phyloP scores from a whole-genome alignment of 2,888 invertebrate genomes.

The Chaitophorus viminalis region DNA sequence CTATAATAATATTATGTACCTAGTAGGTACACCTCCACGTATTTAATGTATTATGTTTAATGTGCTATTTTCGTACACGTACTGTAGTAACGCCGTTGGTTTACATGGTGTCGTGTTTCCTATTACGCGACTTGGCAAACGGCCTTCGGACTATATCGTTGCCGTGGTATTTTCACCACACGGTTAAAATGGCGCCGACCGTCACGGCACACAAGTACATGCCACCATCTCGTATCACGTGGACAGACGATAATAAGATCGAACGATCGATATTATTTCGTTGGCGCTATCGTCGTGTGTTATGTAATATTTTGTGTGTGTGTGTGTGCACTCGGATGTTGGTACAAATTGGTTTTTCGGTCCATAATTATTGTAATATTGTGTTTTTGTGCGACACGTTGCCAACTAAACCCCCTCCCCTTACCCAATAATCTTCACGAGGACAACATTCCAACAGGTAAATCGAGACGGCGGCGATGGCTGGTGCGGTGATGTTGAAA shows the following conservation, averaged over 20 bases:
- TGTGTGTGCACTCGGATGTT: not conserved
- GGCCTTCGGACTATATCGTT: not conserved
- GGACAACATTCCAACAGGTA: conserved; percentile 38
- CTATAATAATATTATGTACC: too few species aligned
- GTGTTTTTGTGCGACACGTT: conserved; percentile 31
- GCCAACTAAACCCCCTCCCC: too few species aligned
- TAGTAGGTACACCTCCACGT: too few species aligned
- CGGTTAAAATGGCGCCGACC: not conserved
- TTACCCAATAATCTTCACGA: not conserved
- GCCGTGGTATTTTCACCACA: not conserved
- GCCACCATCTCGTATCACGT: not conserved
- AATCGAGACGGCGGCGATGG: conserved; percentile 1
- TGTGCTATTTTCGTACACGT: not conserved
- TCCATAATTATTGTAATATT: not conserved
- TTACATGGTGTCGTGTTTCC: not conserved
- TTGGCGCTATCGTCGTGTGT: not conserved
- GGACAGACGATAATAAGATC: not conserved
- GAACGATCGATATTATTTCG: not conserved
- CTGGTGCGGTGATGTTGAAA: not conserved
- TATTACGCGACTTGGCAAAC: not conserved
- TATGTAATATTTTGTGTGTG: not conserved
- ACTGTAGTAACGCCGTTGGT: not conserved
- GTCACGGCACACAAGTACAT: not conserved
- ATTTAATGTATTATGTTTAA: too few species aligned
- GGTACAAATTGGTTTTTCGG: not conserved